phyloP scores from a whole-genome alignment of 30 jellyfish, hydroid and myxozoan species.

The Pelagia noctiluca region DNA sequence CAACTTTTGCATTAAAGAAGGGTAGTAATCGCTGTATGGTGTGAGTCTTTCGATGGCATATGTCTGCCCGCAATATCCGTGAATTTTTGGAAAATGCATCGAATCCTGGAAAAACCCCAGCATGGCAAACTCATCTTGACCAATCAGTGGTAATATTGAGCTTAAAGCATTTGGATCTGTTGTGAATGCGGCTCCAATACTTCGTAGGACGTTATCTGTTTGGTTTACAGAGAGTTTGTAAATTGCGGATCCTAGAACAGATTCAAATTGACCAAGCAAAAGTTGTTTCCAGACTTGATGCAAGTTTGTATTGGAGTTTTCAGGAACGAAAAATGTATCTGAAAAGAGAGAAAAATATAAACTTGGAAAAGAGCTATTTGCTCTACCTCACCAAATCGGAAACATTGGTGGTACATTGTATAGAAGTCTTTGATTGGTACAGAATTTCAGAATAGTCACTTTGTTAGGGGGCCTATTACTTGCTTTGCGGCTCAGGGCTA shows the following conservation, averaged over 20 bases:
- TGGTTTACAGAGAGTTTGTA: background rate
- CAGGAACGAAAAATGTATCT: background rate
- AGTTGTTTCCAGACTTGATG: background rate
- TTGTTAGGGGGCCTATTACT: too few relatives aligned
- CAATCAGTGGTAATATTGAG: conserved; percentile 60
- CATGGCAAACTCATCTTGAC: conserved; percentile 84
- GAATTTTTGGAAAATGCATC: conserved; percentile 77
- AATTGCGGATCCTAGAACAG: background rate
- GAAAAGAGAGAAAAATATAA: too few relatives aligned
- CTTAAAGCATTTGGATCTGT: conserved; percentile 9
- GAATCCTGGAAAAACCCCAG: conserved; percentile 73
- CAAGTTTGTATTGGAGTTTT: background rate
- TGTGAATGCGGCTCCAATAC: conserved; percentile 19
- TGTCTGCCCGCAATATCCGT: conserved; percentile 91
- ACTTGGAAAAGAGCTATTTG: too few relatives aligned
- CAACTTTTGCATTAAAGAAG: conserved; percentile 46
- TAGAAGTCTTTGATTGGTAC: too few relatives aligned
- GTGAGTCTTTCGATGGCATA: conserved; percentile 81
- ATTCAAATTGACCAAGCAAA: background rate
- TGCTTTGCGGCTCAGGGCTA: too few relatives aligned
- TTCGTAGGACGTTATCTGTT: background rate
- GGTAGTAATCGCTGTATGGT: conserved; percentile 67
- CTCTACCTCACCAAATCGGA: too few relatives aligned
- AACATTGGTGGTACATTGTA: too few relatives aligned
- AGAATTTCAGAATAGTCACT: too few relatives aligned